Conservation (phyloP, 2,113 vertebrate genomes). For the Cisticola juncidis region DNA sequence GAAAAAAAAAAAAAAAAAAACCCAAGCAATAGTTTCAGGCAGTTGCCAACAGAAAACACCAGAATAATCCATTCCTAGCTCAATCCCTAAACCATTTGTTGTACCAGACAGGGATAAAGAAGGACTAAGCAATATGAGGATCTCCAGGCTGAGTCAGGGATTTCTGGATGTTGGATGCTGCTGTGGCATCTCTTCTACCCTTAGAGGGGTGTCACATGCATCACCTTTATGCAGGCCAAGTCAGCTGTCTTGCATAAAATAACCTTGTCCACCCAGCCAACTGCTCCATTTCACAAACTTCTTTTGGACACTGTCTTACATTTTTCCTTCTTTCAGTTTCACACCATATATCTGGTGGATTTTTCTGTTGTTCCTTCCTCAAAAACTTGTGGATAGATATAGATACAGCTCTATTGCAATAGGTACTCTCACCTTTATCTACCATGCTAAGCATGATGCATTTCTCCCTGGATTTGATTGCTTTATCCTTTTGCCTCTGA, state of each 20-base stretch:
- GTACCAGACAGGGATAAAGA: background rate
- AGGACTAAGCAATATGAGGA: background rate
- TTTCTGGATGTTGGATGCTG: background rate
- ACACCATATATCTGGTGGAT: fast-evolving
- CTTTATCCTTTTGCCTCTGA: background rate
- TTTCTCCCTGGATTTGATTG: background rate
- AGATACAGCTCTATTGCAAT: background rate
- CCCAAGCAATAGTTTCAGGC: background rate
- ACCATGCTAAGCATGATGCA: background rate
- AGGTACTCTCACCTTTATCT: background rate
- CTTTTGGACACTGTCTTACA: background rate
- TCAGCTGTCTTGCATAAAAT: background rate
- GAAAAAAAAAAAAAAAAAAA: background rate
- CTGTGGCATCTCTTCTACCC: background rate
- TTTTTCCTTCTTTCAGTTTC: background rate
- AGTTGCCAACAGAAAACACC: background rate
- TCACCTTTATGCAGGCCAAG: background rate
- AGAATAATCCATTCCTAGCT: background rate
- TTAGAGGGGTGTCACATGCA: background rate
- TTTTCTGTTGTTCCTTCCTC: background rate
- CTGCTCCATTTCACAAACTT: background rate
- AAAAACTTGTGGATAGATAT: background rate
- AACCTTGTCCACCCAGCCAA: background rate
- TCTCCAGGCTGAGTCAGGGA: background rate
- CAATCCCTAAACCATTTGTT: background rate